These are phyloP conservation scores for Stenurella melanura DNA, from an alignment of 2,888 invertebrate species.

Conservation along the genomic window DNA sequence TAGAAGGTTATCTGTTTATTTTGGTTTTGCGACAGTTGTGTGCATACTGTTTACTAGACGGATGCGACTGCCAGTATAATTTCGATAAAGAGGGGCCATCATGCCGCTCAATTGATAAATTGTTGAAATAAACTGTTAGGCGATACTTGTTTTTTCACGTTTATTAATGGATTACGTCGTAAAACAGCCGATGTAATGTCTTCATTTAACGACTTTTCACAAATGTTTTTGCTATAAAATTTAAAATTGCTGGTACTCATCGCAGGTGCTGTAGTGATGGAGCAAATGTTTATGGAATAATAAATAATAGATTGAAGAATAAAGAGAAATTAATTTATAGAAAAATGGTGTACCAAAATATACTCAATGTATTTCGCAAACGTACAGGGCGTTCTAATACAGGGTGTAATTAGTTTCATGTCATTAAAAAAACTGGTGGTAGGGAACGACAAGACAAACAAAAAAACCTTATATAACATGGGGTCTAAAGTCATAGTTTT, in stretches of 20 bases:
- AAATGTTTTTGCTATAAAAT: conserved; percentile 36
- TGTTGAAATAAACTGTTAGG: conserved; percentile 20
- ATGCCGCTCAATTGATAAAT: background rate
- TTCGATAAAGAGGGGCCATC: background rate
- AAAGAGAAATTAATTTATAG: background rate
- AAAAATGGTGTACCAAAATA: too few species aligned
- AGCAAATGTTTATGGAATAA: conserved; percentile 28
- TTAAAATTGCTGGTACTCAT: conserved; percentile 11
- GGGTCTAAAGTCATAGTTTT: too few species aligned
- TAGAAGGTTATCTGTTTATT: conserved; percentile 28
- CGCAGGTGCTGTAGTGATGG: conserved; percentile 22
- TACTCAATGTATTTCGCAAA: too few species aligned
- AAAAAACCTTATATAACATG: too few species aligned
- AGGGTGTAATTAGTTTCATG: too few species aligned
- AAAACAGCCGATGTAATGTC: conserved; percentile 23
- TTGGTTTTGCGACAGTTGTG: conserved; percentile 48
- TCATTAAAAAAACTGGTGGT: too few species aligned
- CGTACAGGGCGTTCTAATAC: too few species aligned
- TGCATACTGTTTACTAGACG: conserved; percentile 39
- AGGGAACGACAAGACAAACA: too few species aligned
- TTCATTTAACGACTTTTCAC: conserved; percentile 23
- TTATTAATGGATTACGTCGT: conserved; percentile 25
- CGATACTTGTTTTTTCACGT: conserved; percentile 21
- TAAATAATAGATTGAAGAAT: conserved; percentile 1
- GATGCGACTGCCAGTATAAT: background rate